A percentile compares a stretch with the other conserved stretches of the same genome.
These are phyloP conservation scores for Hozukius guyotensis DNA, from an alignment of 2,797 vertebrate species.

Conservation along the genomic window DNA sequence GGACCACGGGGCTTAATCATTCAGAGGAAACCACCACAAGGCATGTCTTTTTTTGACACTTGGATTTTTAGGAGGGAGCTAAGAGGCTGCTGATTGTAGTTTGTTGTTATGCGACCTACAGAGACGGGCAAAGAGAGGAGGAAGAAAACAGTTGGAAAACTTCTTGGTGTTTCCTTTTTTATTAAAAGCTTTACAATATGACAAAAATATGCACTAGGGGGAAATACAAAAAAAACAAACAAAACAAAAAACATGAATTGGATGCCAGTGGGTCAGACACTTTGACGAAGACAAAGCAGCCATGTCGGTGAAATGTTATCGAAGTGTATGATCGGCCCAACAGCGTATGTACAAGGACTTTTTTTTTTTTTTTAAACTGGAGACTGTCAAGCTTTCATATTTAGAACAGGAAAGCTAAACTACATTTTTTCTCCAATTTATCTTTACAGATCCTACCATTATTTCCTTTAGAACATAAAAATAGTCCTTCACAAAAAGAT, in stretches of 20 bases:
- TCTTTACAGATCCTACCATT: conserved; percentile 70
- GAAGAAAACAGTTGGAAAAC: conserved; percentile 87
- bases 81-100: conserved; percentile 96
- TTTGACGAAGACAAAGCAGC: conserved; percentile 77
- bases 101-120: conserved; percentile 99
- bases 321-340: conserved; percentile 43
- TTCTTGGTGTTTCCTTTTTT: conserved; percentile 69
- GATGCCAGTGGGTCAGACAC: conserved; percentile 82
- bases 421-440: conserved; percentile 55
- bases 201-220: conserved; percentile 80
- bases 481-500: conserved; percentile 81
- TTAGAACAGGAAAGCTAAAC: conserved; percentile 63
- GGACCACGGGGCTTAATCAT: conserved; percentile 45
- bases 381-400: conserved; percentile 50
- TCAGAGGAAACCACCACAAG: conserved; percentile 49
- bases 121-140: conserved; percentile 82
- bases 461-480: conserved; percentile 74
- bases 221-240: conserved; percentile 70
- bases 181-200: conserved; percentile 84
- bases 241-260: conserved; percentile 67
- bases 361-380: conserved; percentile 24
- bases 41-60: conserved; percentile 69
- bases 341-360: conserved; percentile 63
- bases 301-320: conserved; percentile 79
- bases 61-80: conserved; percentile 76